These are phyloP conservation scores for Sphaeridia pumilis DNA, from an alignment of 2,888 invertebrate species.

Conservation along the genomic window DNA sequence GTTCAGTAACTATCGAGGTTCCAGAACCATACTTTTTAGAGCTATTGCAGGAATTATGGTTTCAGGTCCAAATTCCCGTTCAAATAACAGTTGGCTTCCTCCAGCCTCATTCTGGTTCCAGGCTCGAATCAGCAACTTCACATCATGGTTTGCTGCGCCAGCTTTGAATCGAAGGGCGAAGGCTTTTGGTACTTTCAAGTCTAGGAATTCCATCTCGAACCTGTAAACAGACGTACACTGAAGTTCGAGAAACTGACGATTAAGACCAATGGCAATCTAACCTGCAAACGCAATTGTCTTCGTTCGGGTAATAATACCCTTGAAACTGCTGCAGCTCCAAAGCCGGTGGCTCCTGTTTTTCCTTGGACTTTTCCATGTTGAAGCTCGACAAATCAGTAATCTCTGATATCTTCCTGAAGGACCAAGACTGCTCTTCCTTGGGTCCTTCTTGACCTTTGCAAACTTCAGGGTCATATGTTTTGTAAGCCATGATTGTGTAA, in stretches of 20 bases:
- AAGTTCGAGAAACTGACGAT: background rate
- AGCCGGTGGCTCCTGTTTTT: no score
- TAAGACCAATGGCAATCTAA: background rate
- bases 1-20: background rate
- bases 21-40: background rate
- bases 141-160: background rate
- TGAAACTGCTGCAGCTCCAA: constrained; percentile 10
- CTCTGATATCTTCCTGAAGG: no score
- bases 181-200: background rate
- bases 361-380: no score
- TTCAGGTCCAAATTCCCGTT: background rate
- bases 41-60: background rate
- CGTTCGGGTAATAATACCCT: constrained; percentile 21
- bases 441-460: no score
- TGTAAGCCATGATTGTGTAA: constrained; percentile 10
- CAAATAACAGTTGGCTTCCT: background rate
- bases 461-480: background rate
- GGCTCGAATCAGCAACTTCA: background rate
- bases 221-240: background rate
- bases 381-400: no score
- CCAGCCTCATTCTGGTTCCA: constrained; percentile 1
- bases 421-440: no score
- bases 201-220: constrained; percentile 1
- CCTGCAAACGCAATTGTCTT: constrained; percentile 19
- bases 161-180: constrained; percentile 1